Evolutionary conservation across 2,113 vertebrate species (phyloP).

Genomic region (Pangasianodon gigas): DNA sequence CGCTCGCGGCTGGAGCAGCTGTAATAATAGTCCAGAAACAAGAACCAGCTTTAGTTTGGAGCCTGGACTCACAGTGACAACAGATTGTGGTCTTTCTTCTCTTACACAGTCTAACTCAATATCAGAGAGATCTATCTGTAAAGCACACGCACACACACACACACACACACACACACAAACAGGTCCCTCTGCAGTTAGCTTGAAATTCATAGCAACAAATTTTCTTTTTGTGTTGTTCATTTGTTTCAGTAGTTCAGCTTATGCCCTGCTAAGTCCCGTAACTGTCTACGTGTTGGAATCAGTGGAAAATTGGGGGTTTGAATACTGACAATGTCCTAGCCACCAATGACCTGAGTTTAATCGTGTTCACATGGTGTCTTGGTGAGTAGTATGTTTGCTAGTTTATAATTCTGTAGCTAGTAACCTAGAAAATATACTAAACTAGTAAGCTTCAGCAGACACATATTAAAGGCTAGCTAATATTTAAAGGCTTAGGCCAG

Average conservation of each 20-base stretch:
- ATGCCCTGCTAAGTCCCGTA: background rate
- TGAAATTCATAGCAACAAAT: background rate
- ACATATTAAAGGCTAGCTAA: background rate
- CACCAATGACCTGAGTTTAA: background rate
- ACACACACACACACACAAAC: constrained; percentile 17
- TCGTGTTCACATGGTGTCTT: background rate
- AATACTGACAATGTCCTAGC: background rate
- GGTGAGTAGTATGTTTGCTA: background rate
- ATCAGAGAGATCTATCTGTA: background rate
- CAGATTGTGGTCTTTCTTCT: constrained; percentile 70
- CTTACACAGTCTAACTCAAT: constrained; percentile 17
- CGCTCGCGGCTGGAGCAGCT: constrained; percentile 74
- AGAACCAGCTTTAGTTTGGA: constrained; percentile 53
- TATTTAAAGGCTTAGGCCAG: background rate
- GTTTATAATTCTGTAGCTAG: background rate
- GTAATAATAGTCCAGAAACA: constrained; percentile 74
- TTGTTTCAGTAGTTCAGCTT: background rate
- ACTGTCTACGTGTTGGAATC: background rate
- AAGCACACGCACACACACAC: background rate
- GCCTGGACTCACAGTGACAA: constrained; percentile 44
- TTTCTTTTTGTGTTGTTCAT: background rate
- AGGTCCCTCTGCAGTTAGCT: background rate
- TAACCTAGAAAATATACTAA: background rate
- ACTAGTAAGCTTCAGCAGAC: background rate
- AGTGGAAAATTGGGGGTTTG: background rate